These are phyloP conservation scores for Zaprionus bogoriensis DNA, from an alignment of 2,888 invertebrate genomes.

Conservation along the genomic window DNA sequence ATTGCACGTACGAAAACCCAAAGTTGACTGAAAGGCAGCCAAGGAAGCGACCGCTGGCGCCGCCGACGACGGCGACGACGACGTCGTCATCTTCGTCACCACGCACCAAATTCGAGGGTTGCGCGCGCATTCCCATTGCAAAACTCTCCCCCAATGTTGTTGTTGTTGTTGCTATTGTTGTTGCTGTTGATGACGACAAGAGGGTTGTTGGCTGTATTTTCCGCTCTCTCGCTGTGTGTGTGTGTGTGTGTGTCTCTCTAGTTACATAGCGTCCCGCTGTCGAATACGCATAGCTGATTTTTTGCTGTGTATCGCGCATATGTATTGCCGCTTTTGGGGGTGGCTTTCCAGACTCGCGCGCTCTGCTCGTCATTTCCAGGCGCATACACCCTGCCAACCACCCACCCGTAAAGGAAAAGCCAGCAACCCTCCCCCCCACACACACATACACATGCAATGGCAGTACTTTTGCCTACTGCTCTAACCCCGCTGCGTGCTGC, in stretches of 20 bases:
- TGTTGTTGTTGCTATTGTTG: slow-evolving; percentile 24
- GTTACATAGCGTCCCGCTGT: slow-evolving; percentile 23
- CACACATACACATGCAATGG: neutral
- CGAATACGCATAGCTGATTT: slow-evolving; percentile 50
- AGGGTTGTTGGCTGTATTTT: slow-evolving; percentile 37
- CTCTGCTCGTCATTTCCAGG: slow-evolving; percentile 45
- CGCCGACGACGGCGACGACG: slow-evolving; percentile 20
- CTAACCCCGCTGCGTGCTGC: neutral
- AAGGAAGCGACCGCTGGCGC: slow-evolving; percentile 60
- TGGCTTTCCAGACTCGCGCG: slow-evolving; percentile 36
- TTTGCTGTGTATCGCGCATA: slow-evolving; percentile 59
- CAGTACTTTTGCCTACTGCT: neutral
- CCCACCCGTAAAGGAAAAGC: neutral
- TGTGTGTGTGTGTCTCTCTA: neutral
- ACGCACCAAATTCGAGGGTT: slow-evolving; percentile 62
- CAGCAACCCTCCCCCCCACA: neutral
- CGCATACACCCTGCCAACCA: slow-evolving; percentile 15
- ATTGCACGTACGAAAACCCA: slow-evolving; percentile 83
- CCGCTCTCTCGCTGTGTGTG: neutral
- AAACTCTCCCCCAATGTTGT: slow-evolving; percentile 65
- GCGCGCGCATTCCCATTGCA: slow-evolving; percentile 71
- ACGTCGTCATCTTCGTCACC: slow-evolving; percentile 39
- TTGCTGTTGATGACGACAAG: slow-evolving; percentile 24
- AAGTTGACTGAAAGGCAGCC: slow-evolving; percentile 82
- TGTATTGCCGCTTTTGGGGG: slow-evolving; percentile 20